Base-by-base conservation (phyloP, 2,888 invertebrate species). In the Lamproptera curius region DNA sequence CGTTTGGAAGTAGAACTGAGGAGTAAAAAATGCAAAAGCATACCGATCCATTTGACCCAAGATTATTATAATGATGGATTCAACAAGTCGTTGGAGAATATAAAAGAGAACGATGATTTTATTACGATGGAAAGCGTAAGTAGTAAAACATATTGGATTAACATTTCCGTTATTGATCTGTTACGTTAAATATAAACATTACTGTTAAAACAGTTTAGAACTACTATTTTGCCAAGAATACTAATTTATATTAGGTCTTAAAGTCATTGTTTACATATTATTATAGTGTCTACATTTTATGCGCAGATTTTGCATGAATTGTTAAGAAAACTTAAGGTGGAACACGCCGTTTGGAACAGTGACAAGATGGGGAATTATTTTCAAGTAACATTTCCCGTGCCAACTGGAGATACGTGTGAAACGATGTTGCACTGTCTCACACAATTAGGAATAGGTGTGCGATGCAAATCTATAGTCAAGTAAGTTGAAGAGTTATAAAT, bases 391-490 rank as follows among this genome's bases (percentile, higher is more conserved):
- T 93, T 93, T 67, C 93, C 93, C 6, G 76, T 92, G 57, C 88
- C 90, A 50, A 90, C 92, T 20, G 93, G 93, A 28, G 93, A 92
- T 57, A 88, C 90, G 45, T 93, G 93, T 62, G 93, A 93, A 72
- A 93, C 93, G 51, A 91, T 92, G 75, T 77, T 93, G 46, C 93
- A 93, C 65, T 93, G 92, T 62, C 88, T 93, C 51, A 93, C 93
- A 1, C 91, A 93, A 70, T 84, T 93, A 58, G 93, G 93, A 23
- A 92, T 93, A 54, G 93, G 93, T 14, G 90, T 90, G 16, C 89
- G 90, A 66, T 89, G 89, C 73, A 92, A 92, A 74, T 93, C 93
- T 47, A 90, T 92, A 63, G 92, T 93, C 51, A 93, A 92, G 93
- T 93, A 83, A 78, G 58, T 48, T 11, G n/a, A n/a, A n/a, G n/a